A percentile compares a stretch with the other conserved stretches of the same genome.
Conservation (phyloP, 2,888 invertebrate species). For the Drosophila borealis region DNA sequence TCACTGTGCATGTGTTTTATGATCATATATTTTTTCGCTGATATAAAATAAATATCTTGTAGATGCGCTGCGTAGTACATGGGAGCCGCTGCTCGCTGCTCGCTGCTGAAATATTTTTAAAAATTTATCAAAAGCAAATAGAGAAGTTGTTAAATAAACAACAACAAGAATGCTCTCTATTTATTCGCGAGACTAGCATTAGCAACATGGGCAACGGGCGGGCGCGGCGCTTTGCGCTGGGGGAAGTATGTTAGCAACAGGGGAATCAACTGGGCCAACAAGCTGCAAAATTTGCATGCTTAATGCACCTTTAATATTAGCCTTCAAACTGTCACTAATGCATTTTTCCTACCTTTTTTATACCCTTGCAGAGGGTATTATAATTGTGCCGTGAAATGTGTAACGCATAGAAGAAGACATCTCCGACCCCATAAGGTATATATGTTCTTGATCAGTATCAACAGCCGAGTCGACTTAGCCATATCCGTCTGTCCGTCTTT, state of each 20-base stretch:
- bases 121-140: conserved; percentile 80
- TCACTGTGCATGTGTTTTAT: conserved; percentile 74
- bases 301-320: conserved; percentile 76
- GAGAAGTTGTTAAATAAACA: conserved; percentile 68
- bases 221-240: neutral
- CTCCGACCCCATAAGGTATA: no score
- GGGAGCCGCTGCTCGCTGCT: conserved; percentile 24
- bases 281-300: conserved; percentile 73
- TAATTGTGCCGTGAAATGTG: no score
- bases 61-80: conserved; percentile 68
- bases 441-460: no score
- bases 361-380: no score
- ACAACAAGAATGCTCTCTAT: conserved; percentile 24
- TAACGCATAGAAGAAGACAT: no score
- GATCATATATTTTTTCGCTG: conserved; percentile 80
- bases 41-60: conserved; percentile 81
- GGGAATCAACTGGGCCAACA: conserved; percentile 10
- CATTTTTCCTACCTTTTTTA: conserved; percentile 20
- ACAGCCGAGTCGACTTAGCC: no score
- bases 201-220: conserved; percentile 21
- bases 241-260: no score
- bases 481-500: no score
- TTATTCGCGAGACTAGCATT: conserved; percentile 21
- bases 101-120: conserved; percentile 75
- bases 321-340: conserved; percentile 51